Base-by-base conservation (phyloP, 2,113 vertebrate species). In the Ageneiosus marmoratus region DNA sequence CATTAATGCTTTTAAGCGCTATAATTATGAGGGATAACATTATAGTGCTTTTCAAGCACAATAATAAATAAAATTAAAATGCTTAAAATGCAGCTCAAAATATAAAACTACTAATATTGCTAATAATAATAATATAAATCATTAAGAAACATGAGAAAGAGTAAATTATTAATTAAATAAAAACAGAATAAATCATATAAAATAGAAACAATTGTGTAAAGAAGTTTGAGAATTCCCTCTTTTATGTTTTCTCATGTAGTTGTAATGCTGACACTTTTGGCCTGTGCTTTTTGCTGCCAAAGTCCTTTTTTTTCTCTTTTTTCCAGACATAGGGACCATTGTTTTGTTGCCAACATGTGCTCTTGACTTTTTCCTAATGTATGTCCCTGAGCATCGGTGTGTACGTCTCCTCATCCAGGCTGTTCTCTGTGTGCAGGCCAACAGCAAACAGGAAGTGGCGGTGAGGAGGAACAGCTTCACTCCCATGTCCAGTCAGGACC, bases 391-490 rank as follows among this genome's bases (percentile, higher is more conserved):
- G 69, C 69, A 4, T 46, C 4, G 0, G 27, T 20, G 78, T 83
- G 27, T 55, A 1, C 11, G 86, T 81, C 24, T 55, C 1, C 7
- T 86, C 6, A 88, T 46, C 29, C n/a, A 86, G 41, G 37, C 2
- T 53, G 12, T 76, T 62, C 0, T 90, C 88, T 87, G 90, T 84
- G 77, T 90, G 74, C 92, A 98, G 97, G 93, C 76, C 83, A 91
- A 84, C 55, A 87, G 81, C 41, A 48, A 88, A 87, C 92, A 87
- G 77, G 90, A 90, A 53, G 88, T 85, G 41, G 82, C 89, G 32
- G 92, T 95, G 90, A 94, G 97, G 83, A 94, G 97, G 84, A 97
- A 95, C 95, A 98, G 97, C 92, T 96, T 98, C 84, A 97, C 96
- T 0, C 97, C 96, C 0, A 91, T 97, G 91, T 97, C 96, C 91